Evolutionary conservation across 2,888 invertebrate species (phyloP).

Genomic region (Diadromus collaris): DNA sequence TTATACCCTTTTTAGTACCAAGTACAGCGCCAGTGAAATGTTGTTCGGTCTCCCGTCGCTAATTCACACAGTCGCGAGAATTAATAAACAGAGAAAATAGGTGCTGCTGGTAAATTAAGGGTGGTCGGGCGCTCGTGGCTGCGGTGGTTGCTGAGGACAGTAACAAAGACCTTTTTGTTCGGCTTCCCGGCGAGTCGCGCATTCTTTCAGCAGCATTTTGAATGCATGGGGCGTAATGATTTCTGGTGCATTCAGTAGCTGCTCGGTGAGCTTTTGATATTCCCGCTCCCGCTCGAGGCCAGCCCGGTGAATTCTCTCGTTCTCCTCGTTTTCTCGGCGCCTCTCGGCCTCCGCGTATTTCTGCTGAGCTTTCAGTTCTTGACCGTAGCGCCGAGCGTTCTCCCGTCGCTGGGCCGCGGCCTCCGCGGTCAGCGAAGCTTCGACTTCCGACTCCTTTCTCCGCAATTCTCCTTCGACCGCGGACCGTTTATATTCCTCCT

Average conservation of each 20-base stretch:
- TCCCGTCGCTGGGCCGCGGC: conserved; percentile 55
- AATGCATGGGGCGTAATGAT: conserved; percentile 70
- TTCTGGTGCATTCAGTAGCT: conserved; percentile 68
- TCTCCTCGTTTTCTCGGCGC: conserved; percentile 63
- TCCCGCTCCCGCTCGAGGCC: conserved; percentile 64
- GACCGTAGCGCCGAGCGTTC: conserved; percentile 64
- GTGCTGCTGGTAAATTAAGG: conserved; percentile 57
- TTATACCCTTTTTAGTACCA: conserved; percentile 24
- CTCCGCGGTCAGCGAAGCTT: conserved; percentile 59
- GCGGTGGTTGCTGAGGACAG: conserved; percentile 55
- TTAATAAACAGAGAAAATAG: conserved; percentile 55
- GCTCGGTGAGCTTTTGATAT: conserved; percentile 64
- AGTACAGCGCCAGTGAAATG: conserved; percentile 30
- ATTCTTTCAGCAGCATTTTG: conserved; percentile 67
- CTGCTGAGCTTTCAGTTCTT: conserved; percentile 68
- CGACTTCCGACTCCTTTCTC: conserved; percentile 62
- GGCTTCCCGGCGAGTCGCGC: conserved; percentile 61
- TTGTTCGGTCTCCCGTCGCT: conserved; percentile 35
- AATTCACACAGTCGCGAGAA: conserved; percentile 46
- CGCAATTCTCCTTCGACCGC: conserved; percentile 61
- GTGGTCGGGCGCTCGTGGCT: conserved; percentile 23
- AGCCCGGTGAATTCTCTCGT: conserved; percentile 43
- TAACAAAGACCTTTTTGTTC: conserved; percentile 66
- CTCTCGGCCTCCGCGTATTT: conserved; percentile 53
- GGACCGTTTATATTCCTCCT: conserved; percentile 51